Base-by-base conservation (phyloP, 2,113 vertebrate genomes). In the Rhombomys opimus region DNA sequence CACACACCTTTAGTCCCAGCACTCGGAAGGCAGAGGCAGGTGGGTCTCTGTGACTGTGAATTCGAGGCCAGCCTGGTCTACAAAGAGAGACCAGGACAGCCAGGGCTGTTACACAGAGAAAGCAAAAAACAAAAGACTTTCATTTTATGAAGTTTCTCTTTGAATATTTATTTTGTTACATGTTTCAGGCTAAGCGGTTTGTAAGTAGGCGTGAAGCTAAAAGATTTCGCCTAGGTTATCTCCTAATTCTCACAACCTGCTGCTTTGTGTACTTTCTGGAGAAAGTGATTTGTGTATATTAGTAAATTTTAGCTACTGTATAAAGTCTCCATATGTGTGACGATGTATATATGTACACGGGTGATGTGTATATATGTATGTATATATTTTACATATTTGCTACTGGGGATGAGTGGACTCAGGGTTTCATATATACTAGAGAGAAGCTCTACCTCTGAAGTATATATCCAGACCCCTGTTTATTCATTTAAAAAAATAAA, bases 141-240 rank as follows among this genome's bases (percentile, higher is more conserved):
- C 22, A 7, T 25, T 81, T 90, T 67, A 57, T 54, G 20, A 95
- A 94, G 52, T 76, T 20, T 20, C 10, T 50, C 27, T 94, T 96
- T 17, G 11, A 46, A 70, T 91, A 13, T 95, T 92, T 75, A 30
- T 35, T 87, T 77, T 57, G 46, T 90, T 84, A 84, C 81, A 67
- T 91, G 12, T 90, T 96, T 87, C 67, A 50, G 65, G n/a, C 80
- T 96, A 92, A 50, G 41, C 70, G 87, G 92, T 96, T 94, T 75
- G 6, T 94, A 85, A 94, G 76, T 50, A 89, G 52, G 61, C 57
- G 22, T 1, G 8, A 0, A 17, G 72, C 9, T 54, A 91, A 93
- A 38, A 2, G 11, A 77, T 90, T 91, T 93, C 84, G 72, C 22
- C 12, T 32, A 91, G 38, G 12, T 91, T 87, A 93, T 68, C 15